Evolutionary conservation across 2,797 vertebrate species (phyloP).

Genomic region (Sarcophilus harrisii): DNA sequence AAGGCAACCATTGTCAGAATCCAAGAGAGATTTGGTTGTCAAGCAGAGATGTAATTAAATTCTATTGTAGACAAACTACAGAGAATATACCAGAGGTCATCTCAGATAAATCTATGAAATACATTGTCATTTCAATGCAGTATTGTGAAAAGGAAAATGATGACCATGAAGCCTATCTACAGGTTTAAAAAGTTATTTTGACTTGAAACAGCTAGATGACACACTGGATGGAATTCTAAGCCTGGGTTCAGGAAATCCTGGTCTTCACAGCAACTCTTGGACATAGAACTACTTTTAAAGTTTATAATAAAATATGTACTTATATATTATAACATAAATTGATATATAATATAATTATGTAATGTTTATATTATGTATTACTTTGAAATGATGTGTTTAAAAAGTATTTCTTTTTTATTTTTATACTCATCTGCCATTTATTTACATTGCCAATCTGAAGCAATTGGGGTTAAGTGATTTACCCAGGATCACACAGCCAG

Average conservation of each 20-base stretch:
- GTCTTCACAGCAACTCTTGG: no score
- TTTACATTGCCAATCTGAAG: no score
- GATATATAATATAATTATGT: no score
- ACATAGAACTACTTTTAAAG: no score
- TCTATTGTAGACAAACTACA: constrained; percentile 46
- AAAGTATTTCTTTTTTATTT: background rate
- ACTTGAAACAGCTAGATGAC: background rate
- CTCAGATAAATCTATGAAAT: constrained; percentile 50
- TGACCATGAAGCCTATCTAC: constrained; percentile 49
- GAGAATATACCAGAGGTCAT: constrained; percentile 37
- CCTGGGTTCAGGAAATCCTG: background rate
- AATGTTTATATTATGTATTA: no score
- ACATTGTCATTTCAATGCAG: background rate
- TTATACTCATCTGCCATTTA: no score
- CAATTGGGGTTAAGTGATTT: background rate
- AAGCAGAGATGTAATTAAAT: constrained; percentile 24
- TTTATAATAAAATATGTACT: no score
- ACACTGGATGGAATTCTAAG: background rate
- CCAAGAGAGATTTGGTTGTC: background rate
- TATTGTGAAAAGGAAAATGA: constrained; percentile 28
- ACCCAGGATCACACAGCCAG: background rate
- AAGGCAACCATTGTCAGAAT: constrained; percentile 65
- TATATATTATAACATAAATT: no score
- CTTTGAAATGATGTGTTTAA: background rate
- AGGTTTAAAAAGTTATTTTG: constrained; percentile 49